Percentiles rank a stretch among this genome's conserved stretches.
These are phyloP conservation scores for Merops nubicus DNA, from an alignment of 2,113 vertebrate species.

Conservation along the genomic window DNA sequence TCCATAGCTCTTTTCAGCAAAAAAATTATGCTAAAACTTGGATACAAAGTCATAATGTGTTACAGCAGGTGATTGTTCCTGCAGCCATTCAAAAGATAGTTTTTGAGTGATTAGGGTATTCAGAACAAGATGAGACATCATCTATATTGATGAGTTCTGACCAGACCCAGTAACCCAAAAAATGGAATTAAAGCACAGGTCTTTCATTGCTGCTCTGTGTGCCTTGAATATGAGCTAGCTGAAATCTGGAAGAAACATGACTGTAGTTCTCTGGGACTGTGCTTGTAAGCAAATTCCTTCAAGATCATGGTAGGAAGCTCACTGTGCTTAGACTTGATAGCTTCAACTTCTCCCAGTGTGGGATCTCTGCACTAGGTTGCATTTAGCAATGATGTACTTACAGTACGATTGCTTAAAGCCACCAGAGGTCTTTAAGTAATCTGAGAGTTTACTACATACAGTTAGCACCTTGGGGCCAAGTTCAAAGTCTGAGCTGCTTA, in stretches of 20 bases:
- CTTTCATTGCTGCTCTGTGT: background rate
- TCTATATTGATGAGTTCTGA: background rate
- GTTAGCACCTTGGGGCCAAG: background rate
- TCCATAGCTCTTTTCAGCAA: background rate
- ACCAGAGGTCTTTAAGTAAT: background rate
- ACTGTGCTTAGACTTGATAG: background rate
- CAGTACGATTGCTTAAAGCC: background rate
- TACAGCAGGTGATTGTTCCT: rapidly evolving
- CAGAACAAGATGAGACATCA: background rate
- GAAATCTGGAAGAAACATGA: background rate
- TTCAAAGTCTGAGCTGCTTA: background rate
- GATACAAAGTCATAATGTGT: background rate
- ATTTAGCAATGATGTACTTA: background rate
- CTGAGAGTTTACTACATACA: background rate
- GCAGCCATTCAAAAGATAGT: background rate
- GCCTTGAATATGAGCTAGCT: background rate
- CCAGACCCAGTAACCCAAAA: rapidly evolving
- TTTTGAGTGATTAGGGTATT: background rate
- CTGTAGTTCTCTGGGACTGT: background rate
- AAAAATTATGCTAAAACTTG: background rate
- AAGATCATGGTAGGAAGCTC: background rate
- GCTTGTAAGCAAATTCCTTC: background rate
- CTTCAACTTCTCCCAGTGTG: background rate
- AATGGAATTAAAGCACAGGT: background rate
- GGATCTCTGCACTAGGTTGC: background rate